These are phyloP conservation scores for Cardiocondyla obscurior DNA, from an alignment of 1,140 invertebrate species.

Conservation along the genomic window DNA sequence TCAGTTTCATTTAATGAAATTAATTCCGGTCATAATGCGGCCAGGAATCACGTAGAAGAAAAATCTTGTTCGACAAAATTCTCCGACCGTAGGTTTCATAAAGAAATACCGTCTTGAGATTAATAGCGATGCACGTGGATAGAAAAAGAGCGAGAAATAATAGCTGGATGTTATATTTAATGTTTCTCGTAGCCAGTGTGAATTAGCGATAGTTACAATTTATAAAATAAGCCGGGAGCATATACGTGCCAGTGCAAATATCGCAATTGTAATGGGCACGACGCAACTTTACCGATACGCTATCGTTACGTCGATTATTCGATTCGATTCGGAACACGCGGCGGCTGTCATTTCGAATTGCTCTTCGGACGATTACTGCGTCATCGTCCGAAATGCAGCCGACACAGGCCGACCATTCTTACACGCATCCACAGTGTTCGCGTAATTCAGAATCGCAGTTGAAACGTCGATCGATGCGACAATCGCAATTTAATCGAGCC, in stretches of 20 bases:
- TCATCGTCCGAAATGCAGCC: conserved; percentile 27
- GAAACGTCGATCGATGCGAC: conserved; percentile 44
- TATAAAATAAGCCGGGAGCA: conserved; percentile 3
- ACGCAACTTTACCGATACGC: conserved; percentile 22
- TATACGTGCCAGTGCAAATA: not conserved
- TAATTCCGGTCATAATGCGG: not conserved
- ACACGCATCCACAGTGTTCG: not conserved
- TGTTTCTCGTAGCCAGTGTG: not conserved
- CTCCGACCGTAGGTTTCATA: not conserved
- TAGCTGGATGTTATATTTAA: not conserved
- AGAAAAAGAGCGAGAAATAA: not conserved
- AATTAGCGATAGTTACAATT: conserved; percentile 5
- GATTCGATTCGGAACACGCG: not conserved
- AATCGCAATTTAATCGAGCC: conserved; percentile 45
- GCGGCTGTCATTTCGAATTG: conserved; percentile 46
- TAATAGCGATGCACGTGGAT: conserved; percentile 1
- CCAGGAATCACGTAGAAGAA: conserved; percentile 11
- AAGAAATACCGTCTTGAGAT: conserved; percentile 8
- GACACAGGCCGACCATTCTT: not conserved
- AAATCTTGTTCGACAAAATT: too few species aligned
- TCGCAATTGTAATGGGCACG: conserved; percentile 19
- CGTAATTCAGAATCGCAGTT: conserved; percentile 13
- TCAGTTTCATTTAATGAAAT: conserved; percentile 13
- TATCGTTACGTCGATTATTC: conserved; percentile 50
- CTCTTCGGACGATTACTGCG: conserved; percentile 38